Base-by-base conservation (phyloP, 2,888 invertebrate species). In the Minunthozetes semirufus region DNA sequence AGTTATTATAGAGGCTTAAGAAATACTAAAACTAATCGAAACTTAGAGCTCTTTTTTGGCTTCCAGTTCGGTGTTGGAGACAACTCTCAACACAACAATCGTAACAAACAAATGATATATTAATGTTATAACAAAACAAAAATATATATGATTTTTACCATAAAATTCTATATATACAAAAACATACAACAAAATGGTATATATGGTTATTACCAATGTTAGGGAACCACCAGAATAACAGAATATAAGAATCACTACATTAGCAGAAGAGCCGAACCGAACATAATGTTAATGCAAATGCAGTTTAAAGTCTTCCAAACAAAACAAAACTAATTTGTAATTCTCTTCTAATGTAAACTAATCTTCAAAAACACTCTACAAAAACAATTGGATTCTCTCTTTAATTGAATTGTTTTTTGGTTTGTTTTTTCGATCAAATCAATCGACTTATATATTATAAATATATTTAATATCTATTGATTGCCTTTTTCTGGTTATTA, bases 31-130 rank as follows among this genome's bases (percentile, higher is more conserved):
- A 19, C 63, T 63, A 29, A 63, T 63, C 56, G 63, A 63, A 63
- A 63, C 33, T 63, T 63, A 63, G 63, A 63, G 63, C 63, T 33
- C 63, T 25, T 59, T 22, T 63, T 63, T 29, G 63, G 63, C 63
- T 63, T 63, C 63, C 29, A 63, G 19, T 33, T 63, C 19, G 33
- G 33, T 63, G 63, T 63, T 19, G n/a, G 63, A 63, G 63, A 63
- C 63, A 63, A 63, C 17, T 63, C 27, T 29, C 29, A 63, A 42
- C 42, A 42, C 42, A 42, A 42, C 42, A n/a, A n/a, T n/a, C n/a
- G n/a, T 42, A 29, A 56, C 56, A 25, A n/a, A 56, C n/a, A 63
- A 63, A 63, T 63, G 63, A 63, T 63, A 33, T 63, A 63, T 63
- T 63, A 63, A 33, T 63, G 63, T 63, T 33, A n/a, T 11, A 17